Percentiles rank a stretch among this genome's conserved stretches.
Conservation (phyloP, 2,797 vertebrate species). For the Pangasius mekongensis region DNA sequence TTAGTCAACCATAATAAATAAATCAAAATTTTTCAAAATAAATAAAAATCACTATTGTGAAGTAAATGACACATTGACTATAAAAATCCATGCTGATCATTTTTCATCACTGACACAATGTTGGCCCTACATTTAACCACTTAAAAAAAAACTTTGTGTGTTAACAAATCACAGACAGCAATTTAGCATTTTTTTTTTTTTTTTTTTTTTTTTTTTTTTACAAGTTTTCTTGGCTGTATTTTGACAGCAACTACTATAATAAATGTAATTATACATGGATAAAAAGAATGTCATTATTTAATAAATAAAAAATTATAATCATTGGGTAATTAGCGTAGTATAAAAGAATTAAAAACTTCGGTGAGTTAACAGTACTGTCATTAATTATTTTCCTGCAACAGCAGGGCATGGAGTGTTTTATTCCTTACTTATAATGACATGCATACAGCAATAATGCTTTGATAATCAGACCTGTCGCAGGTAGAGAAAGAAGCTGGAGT, state of each 20-base stretch:
- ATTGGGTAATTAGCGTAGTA: not conserved
- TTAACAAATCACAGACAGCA: no score
- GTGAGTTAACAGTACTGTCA: no score
- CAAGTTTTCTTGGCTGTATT: not conserved
- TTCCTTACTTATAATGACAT: not conserved
- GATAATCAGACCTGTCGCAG: constrained; percentile 80
- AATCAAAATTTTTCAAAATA: not conserved
- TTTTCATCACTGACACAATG: not conserved
- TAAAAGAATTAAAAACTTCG: not conserved
- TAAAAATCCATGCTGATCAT: not conserved
- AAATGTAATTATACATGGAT: not conserved
- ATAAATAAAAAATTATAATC: not conserved
- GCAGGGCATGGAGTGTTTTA: not conserved
- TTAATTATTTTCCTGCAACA: not conserved
- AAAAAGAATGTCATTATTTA: not conserved
- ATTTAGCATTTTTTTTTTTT: no score
- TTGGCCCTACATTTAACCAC: not conserved
- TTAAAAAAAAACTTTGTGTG: not conserved
- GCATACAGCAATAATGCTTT: not conserved
- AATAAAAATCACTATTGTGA: not conserved
- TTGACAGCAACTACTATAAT: not conserved
- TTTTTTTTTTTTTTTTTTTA: no score
- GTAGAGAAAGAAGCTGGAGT: constrained; percentile 89
- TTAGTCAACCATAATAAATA: not conserved
- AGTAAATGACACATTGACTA: not conserved